Base-by-base conservation (phyloP, 2,888 invertebrate genomes). In the Cataglyphis altisquamis region DNA sequence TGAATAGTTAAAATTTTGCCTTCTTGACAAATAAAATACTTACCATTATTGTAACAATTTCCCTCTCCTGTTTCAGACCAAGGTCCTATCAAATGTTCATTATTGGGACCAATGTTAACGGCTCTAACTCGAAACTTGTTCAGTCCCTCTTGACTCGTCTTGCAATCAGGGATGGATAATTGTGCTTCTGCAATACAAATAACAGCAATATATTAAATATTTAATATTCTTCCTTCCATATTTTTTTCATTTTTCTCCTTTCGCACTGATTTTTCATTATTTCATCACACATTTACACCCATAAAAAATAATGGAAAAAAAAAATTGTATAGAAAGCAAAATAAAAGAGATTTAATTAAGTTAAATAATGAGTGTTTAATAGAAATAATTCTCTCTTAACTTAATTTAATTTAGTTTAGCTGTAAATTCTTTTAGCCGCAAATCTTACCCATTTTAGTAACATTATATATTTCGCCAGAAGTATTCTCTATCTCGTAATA, bases 381-480 rank as follows among this genome's bases (percentile, higher is more conserved):
- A 55, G 21, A 18, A 77, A 63, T 63, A 45, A 21, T 25, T 41
- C 8, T 73, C 60, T 55, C 45, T 60, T 60, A 45, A n/a, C 60
- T n/a, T n/a, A 63, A 15, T 57, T n/a, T n/a, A 62, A 1, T 29
- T 73, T 8, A 66, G 55, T 0, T 29, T 41, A 72, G 12, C 12
- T 8, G 52, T 25, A 18, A 55, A 72, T 74, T 55, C 12, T 64
- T 10, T 75, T 18, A 55, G 25, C 1, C 15, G 8, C 1, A 55
- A 41, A 60, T 70, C 82, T 89, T 84, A 93, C 94, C 93, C 75
- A 86, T 89, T 70, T 62, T 87, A 4, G 92, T 92, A 55, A 92
- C 93, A 39, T 93, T 94, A 32, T 91, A 90, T 73, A 94, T 93
- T 91, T 96, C 95, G 87, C 96, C 96, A 84, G 95, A 95, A 15